Conservation (phyloP, 2,797 vertebrate genomes). For the Synanceia verrucosa region DNA sequence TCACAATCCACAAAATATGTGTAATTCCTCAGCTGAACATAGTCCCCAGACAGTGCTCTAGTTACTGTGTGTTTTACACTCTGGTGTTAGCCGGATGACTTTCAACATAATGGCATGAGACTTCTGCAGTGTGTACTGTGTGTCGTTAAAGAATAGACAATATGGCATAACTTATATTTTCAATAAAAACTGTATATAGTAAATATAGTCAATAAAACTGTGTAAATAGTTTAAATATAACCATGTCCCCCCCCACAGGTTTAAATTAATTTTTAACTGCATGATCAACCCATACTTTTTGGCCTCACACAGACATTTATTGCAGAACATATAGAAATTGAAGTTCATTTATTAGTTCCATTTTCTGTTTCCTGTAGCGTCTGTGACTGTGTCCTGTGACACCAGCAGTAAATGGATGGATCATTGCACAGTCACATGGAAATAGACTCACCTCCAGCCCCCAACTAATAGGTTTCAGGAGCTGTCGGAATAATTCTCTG, state of each 20-base stretch:
- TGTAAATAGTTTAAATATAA: not conserved
- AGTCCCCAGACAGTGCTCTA: not conserved
- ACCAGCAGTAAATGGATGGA: constrained; percentile 19
- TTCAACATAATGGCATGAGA: too few relatives aligned
- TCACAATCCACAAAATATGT: not conserved
- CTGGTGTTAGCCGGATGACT: too few relatives aligned
- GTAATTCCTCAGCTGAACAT: not conserved
- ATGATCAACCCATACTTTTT: not conserved
- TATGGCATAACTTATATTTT: not conserved
- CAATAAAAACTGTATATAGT: too few relatives aligned
- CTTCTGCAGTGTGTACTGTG: too few relatives aligned
- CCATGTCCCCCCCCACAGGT: not conserved
- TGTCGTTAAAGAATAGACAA: not conserved
- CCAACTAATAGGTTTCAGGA: constrained; percentile 59
- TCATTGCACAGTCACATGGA: constrained; percentile 20
- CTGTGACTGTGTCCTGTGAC: constrained; percentile 9
- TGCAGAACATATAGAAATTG: not conserved
- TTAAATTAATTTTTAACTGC: not conserved
- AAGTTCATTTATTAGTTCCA: constrained; percentile 2
- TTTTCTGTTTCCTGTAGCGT: not conserved
- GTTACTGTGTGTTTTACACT: not conserved
- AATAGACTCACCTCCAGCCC: not conserved
- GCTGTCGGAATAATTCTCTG: constrained; percentile 70
- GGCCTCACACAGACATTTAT: not conserved
- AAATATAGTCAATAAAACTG: too few relatives aligned